Base-by-base conservation (phyloP, 2,797 vertebrate species). In the Parotocinclus haroldoi region DNA sequence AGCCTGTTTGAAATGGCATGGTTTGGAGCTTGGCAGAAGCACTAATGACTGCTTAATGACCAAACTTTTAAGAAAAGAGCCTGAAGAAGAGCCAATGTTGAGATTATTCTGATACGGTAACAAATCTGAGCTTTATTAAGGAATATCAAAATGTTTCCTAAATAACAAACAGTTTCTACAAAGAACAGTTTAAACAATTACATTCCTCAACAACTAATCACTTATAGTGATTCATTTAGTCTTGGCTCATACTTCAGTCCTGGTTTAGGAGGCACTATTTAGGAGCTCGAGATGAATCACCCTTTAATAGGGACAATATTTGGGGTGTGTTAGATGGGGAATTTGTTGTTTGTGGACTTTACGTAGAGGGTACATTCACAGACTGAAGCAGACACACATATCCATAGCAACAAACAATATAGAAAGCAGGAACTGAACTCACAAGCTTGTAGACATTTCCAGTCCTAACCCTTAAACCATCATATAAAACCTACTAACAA, bases 221-320 rank as follows among this genome's bases (percentile, higher is more conserved):
- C 10, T 18, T 4, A 8, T 39, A 19, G 6, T 38, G 16, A 48
- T 55, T 55, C 19, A 27, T 7, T 54, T 11, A 11, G 17, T 45
- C 38, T 59, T 60, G 57, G 50, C 14, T 17, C 39, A 11, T 19
- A 19, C 11, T 40, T 27, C n/a, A 63, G 40, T 53, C 52, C 36
- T 52, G 38, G 17, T 10, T 53, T 13, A 12, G 17, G 52, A 44
- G 38, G 52, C n/a, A 27, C 27, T 58, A 76, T 71, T 78, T 56
- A 76, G 49, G 63, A 71, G 36, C 65, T 69, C 40, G 73, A 63
- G 68, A 70, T 80, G 68, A 86, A 78, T 84, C 78, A 78, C 37
- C 63, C 49, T 68, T 75, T 74, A 81, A 67, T 65, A 63, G 84
- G 68, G 53, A 58, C 10, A 54, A 9, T 13, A 54, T 9, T 11